These are phyloP conservation scores for Pithecia hirsuta DNA, from an alignment of 2,797 vertebrate species.

Conservation along the genomic window DNA sequence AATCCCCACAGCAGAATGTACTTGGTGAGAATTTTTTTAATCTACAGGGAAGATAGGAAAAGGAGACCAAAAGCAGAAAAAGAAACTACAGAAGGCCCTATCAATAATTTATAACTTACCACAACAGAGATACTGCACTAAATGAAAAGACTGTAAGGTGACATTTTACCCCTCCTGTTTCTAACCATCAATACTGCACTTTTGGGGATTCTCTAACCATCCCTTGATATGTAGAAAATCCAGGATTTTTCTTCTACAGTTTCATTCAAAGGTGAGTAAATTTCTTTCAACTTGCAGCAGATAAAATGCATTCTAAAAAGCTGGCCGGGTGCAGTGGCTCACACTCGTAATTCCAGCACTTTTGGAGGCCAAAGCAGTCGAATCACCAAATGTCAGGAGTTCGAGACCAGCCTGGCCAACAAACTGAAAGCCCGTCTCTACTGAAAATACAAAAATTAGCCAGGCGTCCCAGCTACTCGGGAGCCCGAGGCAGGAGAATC, in stretches of 20 bases:
- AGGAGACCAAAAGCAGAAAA: background rate
- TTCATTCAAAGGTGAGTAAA: slow-evolving; percentile 29
- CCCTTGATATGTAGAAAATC: background rate
- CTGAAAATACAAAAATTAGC: background rate
- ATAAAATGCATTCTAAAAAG: background rate
- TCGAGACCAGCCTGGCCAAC: background rate
- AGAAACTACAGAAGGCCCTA: background rate
- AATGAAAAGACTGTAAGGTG: background rate
- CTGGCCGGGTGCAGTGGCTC: background rate
- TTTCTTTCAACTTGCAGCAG: background rate
- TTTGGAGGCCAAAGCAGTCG: background rate
- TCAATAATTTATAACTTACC: background rate
- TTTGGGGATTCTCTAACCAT: background rate
- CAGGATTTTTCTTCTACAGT: background rate
- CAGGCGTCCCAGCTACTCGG: background rate
- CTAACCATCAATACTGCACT: background rate
- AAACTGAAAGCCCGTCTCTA: background rate
- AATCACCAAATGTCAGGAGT: background rate
- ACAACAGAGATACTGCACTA: background rate
- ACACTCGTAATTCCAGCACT: background rate
- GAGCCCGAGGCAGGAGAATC: background rate
- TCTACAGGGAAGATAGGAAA: background rate
- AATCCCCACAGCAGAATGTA: background rate
- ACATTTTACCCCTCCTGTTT: background rate
- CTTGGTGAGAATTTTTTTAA: background rate